Conservation (phyloP, 2,888 invertebrate genomes). For the Adelphocoris suturalis region DNA sequence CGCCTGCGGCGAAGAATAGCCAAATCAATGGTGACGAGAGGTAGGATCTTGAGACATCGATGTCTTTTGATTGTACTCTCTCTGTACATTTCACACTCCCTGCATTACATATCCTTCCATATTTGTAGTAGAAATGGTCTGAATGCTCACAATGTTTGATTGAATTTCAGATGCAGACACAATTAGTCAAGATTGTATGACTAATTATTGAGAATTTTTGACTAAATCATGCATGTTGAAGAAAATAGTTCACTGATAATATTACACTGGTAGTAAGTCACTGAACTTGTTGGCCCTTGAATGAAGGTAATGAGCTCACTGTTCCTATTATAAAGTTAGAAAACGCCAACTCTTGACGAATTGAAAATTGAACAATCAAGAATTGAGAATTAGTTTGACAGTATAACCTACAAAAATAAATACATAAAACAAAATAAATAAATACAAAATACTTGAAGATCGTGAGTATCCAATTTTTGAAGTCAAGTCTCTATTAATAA, state of each 20-base stretch:
- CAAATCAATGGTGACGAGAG: neutral
- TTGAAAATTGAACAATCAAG: no score
- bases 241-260: neutral
- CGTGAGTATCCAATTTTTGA: no score
- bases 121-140: neutral
- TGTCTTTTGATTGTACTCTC: neutral
- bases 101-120: neutral
- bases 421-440: no score
- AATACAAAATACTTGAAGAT: no score
- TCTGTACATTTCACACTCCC: neutral
- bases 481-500: no score
- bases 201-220: neutral
- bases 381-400: no score
- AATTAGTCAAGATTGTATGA: neutral
- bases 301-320: no score
- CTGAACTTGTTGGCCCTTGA: neutral
- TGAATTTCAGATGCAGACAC: neutral
- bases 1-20: conserved; percentile 43
- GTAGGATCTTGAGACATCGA: neutral
- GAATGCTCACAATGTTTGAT: neutral
- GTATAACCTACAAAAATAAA: no score
- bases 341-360: no score
- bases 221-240: neutral
- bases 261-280: neutral
- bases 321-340: no score